Evolutionary conservation across 2,797 vertebrate genomes (phyloP), one percentile per base, ranked within the genome.

Genomic region (Cirrhinus mrigala): DNA sequence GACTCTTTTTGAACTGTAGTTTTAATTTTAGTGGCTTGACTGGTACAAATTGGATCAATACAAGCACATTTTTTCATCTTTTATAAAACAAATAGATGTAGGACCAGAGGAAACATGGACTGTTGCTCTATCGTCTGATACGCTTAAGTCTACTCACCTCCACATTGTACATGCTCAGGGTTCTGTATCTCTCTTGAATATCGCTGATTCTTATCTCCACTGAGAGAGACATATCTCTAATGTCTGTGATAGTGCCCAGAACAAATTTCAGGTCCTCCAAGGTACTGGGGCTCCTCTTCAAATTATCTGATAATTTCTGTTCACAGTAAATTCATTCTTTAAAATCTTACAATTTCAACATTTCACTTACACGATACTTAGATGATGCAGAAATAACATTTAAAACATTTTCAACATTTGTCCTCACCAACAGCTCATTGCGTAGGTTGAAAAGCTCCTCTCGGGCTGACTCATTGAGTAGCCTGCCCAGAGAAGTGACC

Each of bases 121-220:
- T 76, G 48, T 40, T 64, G 54, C 14, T 10, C 33, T 60, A 40
- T 6, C 1, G 6, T 78, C 74, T 56, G 12, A 58, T 77, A 40
- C 1, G 5, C 52, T 68, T 27, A 5, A 40, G 11, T 27, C n/a
- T 24, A 89, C 94, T 92, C 91, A 99, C 98, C 81, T 93, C 88
- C 86, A 98, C 86, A 73, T 92, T 92, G 86, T 99, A 98, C 92
- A 97, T 94, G 0, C 88, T 90, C 88, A 99, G 89, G 68, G 97
- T 99, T 87, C 97, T 95, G 90, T 99, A 99, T 92, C 94, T 92
- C 91, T 99, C 98, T 87, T 95, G 92, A 33, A 98, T 94, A 50
- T 98, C 97, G 58, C 74, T 90, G 88, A 95, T 94, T 29, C 94
- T 95, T 88, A 98, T 86, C 86, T 99, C 98, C 90, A 98, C 97